These are phyloP conservation scores for Camelus dromedarius DNA, from an alignment of 2,113 vertebrate species.

Conservation along the genomic window DNA sequence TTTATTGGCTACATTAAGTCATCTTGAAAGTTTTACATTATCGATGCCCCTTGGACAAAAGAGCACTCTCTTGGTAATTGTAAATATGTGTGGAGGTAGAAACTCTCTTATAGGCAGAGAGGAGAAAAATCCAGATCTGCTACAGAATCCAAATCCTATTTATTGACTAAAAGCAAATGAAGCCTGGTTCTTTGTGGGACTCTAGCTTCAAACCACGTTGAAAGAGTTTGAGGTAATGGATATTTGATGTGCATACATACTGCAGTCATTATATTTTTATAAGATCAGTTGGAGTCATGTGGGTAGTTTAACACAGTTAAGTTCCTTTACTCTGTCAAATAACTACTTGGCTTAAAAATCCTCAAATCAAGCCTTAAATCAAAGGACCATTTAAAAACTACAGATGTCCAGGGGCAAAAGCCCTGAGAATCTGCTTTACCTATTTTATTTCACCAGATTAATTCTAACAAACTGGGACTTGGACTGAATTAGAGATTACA, in stretches of 20 bases:
- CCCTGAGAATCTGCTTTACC: neutral
- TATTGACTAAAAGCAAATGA: neutral
- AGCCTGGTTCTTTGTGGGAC: neutral
- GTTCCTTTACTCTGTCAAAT: neutral
- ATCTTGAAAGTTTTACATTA: neutral
- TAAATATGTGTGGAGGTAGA: neutral
- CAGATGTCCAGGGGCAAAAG: neutral
- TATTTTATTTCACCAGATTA: slow-evolving; percentile 7
- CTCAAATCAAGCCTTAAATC: slow-evolving; percentile 43
- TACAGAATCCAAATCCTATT: neutral
- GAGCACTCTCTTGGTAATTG: neutral
- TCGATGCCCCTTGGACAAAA: neutral
- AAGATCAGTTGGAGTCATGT: neutral
- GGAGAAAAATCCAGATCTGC: neutral
- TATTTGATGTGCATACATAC: neutral
- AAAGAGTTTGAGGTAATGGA: slow-evolving; percentile 1
- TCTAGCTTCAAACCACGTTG: neutral
- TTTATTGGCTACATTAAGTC: neutral
- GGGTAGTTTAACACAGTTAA: slow-evolving; percentile 27
- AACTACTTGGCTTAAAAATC: neutral
- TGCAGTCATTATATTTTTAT: slow-evolving; percentile 45
- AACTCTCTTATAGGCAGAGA: neutral
- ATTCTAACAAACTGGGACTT: neutral
- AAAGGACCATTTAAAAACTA: neutral
- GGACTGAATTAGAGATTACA: neutral